These are phyloP conservation scores for Polydesmus complanatus DNA, from an alignment of 2,888 invertebrate species.

Conservation along the genomic window DNA sequence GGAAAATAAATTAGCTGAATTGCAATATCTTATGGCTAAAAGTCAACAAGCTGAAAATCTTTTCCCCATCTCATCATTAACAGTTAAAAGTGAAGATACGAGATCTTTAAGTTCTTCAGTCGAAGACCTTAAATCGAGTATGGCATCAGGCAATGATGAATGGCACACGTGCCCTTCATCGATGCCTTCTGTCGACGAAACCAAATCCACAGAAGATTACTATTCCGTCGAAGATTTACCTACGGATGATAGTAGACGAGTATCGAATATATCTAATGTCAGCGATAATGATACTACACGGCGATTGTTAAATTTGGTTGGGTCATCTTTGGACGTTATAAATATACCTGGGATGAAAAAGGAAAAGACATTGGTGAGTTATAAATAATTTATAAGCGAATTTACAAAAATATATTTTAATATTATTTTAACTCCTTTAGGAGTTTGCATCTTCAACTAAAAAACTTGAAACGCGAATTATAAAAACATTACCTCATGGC, in stretches of 20 bases:
- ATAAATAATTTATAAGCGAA: background rate
- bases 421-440: background rate
- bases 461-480: background rate
- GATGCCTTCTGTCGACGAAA: background rate
- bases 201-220: constrained; percentile 8
- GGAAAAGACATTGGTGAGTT: background rate
- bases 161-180: constrained; percentile 13
- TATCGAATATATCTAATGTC: background rate
- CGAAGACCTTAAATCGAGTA: background rate
- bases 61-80: background rate
- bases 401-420: background rate
- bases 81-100: background rate
- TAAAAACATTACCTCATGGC: background rate
- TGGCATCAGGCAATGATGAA: constrained; percentile 11
- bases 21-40: constrained; percentile 11
- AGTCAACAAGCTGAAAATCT: background rate
- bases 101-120: background rate
- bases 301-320: background rate
- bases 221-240: constrained; percentile 7
- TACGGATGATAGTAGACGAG: background rate
- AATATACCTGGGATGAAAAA: background rate
- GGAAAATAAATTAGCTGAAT: constrained; percentile 3
- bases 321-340: background rate
- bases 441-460: background rate
- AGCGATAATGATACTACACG: background rate